Conservation (phyloP, 2,113 vertebrate species). For the Syngnathus floridae region DNA sequence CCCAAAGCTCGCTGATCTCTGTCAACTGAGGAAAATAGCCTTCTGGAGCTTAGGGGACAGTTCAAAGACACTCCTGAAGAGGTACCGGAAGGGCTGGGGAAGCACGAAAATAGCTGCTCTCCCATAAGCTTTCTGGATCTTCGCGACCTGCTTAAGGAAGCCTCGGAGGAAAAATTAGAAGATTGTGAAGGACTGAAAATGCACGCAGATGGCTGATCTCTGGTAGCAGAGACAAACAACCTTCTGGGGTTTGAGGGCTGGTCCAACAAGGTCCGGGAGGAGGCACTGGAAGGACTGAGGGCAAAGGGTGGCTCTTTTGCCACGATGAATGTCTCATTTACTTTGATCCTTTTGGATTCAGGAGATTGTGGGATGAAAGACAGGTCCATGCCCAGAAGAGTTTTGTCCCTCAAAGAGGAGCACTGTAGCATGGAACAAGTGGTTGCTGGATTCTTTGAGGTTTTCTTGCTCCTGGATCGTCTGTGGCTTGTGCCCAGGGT, state of each 20-base stretch:
- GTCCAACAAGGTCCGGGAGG: conserved; percentile 3
- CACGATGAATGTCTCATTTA: conserved; percentile 39
- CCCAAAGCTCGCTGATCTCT: neutral
- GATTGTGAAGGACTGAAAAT: neutral
- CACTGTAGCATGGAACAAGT: neutral
- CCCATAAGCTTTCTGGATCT: neutral
- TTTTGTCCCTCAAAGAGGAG: neutral
- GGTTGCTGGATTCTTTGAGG: neutral
- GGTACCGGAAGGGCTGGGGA: neutral
- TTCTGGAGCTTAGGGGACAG: neutral
- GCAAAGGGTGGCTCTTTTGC: conserved; percentile 1
- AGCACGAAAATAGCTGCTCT: conserved; percentile 1
- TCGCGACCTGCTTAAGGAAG: neutral
- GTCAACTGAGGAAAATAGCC: neutral
- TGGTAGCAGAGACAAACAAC: neutral
- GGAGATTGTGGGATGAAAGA: neutral
- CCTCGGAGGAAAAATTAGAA: neutral
- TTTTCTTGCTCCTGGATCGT: neutral
- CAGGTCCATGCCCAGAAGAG: conserved; percentile 38
- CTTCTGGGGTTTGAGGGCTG: neutral
- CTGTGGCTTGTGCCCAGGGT: neutral
- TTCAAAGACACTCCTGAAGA: neutral
- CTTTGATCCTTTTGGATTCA: neutral
- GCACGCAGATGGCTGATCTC: neutral
- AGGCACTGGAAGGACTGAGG: neutral